phyloP scores from a whole-genome alignment of 2,113 vertebrate genomes.

The Erythrocercus mccallii region DNA sequence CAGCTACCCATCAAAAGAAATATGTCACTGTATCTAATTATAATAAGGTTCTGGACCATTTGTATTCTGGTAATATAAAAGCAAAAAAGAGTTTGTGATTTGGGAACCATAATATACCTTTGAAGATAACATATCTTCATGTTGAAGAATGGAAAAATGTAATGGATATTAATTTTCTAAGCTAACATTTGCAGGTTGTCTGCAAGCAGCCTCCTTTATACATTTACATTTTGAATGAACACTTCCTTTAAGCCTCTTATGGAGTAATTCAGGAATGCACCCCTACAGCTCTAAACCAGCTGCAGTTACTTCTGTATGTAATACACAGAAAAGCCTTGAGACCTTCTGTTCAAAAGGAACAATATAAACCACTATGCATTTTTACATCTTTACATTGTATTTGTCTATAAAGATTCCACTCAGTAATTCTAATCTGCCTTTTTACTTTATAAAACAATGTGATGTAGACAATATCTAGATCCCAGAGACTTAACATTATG shows the following conservation, averaged over 20 bases:
- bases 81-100: neutral
- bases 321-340: neutral
- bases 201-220: neutral
- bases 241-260: neutral
- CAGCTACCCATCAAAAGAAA: neutral
- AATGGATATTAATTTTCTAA: neutral
- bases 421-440: neutral
- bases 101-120: neutral
- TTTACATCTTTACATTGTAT: neutral
- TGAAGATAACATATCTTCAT: neutral
- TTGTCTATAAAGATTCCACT: neutral
- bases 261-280: neutral
- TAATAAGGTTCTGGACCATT: neutral
- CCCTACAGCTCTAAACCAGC: neutral
- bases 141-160: neutral
- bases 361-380: neutral
- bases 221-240: neutral
- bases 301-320: neutral
- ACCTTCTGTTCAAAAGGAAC: neutral
- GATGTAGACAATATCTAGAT: neutral
- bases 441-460: neutral
- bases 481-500: neutral
- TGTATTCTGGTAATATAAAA: neutral
- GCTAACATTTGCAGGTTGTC: neutral
- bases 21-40: neutral